A percentile compares a stretch with the other conserved stretches of the same genome.
phyloP scores from a whole-genome alignment of 2,888 invertebrate genomes.

The Pherbina coryleti region DNA sequence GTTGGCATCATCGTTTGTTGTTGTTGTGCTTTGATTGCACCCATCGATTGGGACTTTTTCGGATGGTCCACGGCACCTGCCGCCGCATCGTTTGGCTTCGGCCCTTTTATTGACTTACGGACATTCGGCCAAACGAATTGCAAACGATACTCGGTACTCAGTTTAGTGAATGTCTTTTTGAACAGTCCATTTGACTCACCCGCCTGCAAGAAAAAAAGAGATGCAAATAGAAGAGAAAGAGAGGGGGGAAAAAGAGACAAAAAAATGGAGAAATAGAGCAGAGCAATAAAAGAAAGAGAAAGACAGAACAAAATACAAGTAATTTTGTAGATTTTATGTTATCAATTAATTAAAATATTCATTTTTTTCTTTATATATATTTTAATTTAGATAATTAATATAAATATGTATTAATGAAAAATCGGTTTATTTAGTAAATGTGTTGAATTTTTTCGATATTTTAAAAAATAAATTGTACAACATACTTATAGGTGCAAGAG shows the following conservation, averaged over 20 bases:
- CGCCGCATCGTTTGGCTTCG: constrained; percentile 72
- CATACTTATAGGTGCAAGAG: not conserved
- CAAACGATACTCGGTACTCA: constrained; percentile 88
- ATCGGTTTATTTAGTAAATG: not conserved
- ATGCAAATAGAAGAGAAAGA: constrained; percentile 39
- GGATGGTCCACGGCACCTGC: constrained; percentile 74
- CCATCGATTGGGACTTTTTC: constrained; percentile 89
- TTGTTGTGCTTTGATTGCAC: constrained; percentile 79
- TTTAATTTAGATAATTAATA: not conserved
- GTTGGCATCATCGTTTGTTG: constrained; percentile 69
- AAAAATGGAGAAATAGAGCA: constrained; percentile 46
- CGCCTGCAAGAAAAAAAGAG: constrained; percentile 70
- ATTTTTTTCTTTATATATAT: not conserved
- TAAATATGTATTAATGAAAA: not conserved
- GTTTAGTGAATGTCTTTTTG: constrained; percentile 79
- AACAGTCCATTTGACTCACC: constrained; percentile 78
- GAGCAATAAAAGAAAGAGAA: constrained; percentile 29
- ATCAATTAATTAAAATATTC: constrained; percentile 3
- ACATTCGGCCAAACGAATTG: constrained; percentile 89
- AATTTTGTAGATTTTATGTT: constrained; percentile 32
- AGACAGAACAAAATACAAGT: constrained; percentile 45
- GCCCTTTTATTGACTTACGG: constrained; percentile 68
- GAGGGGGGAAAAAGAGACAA: constrained; percentile 41
- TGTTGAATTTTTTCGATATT: not conserved
- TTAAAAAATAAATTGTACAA: not conserved